Conservation (phyloP, 2,888 invertebrate species). For the Rotaria macrura region DNA sequence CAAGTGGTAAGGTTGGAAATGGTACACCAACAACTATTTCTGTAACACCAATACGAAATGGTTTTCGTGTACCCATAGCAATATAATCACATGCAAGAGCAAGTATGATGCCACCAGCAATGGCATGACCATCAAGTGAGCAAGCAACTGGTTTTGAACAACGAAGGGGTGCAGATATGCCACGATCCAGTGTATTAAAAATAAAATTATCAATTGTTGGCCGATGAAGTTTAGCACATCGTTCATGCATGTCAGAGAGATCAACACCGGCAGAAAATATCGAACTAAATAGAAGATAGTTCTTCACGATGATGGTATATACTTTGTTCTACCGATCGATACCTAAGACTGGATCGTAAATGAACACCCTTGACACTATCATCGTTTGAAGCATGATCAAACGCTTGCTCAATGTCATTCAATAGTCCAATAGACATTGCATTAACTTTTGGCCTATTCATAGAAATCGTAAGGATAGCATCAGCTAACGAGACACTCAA, state of each 20-base stretch:
- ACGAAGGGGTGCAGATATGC: background rate
- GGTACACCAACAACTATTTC: background rate
- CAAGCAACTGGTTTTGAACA: constrained; percentile 18
- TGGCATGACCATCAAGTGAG: background rate
- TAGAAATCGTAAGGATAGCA: background rate
- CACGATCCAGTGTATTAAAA: background rate
- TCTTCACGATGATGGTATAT: too few relatives aligned
- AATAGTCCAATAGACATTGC: background rate
- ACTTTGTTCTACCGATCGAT: background rate
- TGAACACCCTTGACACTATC: background rate
- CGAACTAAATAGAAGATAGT: background rate
- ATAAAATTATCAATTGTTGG: background rate
- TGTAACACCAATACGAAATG: background rate
- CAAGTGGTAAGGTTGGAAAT: background rate
- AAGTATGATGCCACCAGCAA: background rate
- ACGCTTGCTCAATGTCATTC: background rate
- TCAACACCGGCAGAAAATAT: background rate
- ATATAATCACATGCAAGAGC: constrained; percentile 10
- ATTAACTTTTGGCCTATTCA: constrained; percentile 13
- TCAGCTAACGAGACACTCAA: background rate
- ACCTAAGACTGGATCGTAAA: background rate
- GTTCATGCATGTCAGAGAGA: background rate
- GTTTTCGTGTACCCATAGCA: background rate
- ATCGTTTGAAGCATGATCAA: background rate
- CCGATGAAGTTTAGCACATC: background rate